Conservation (phyloP, 37 sponge, comb jelly and placozoan genomes). For the Tethya wilhelma region DNA sequence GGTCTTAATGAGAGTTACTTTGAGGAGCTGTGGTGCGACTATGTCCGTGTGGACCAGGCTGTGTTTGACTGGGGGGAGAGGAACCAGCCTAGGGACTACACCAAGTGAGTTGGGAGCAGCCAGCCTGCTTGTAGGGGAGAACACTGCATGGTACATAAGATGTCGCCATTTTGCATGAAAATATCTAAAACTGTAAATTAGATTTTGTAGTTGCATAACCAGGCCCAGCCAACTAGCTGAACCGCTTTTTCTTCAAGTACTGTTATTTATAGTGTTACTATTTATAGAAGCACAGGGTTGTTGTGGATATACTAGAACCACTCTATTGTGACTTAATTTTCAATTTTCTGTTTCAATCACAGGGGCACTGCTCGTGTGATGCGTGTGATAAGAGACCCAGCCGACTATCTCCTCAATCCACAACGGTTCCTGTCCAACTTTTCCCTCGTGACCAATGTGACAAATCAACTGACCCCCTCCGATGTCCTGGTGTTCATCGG, state of each 20-base stretch:
- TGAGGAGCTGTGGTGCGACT: slow-evolving; percentile 32
- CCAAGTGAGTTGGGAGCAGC: slow-evolving; percentile 55
- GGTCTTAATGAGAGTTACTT: not conserved
- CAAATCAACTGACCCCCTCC: slow-evolving; percentile 33
- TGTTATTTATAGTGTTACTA: not conserved
- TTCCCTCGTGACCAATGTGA: slow-evolving; percentile 2
- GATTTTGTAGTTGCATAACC: not conserved
- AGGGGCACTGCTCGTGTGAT: slow-evolving; percentile 49
- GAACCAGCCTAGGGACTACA: slow-evolving; percentile 24
- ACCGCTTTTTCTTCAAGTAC: too few species aligned
- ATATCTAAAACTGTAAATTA: not conserved
- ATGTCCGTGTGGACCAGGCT: not conserved
- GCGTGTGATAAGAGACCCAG: slow-evolving; percentile 52
- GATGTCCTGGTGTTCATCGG: slow-evolving; percentile 56
- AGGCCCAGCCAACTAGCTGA: too few species aligned
- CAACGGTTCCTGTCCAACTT: slow-evolving; percentile 33
- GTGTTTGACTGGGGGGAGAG: slow-evolving; percentile 44
- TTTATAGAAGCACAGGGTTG: not conserved
- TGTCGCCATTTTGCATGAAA: not conserved
- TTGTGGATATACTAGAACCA: not conserved
- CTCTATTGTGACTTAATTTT: not conserved
- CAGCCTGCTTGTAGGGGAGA: too few species aligned
- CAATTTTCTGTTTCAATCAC: not conserved
- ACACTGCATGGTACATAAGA: too few species aligned
- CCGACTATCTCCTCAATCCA: slow-evolving; percentile 75